A percentile compares a stretch with the other conserved stretches of the same genome.
Conservation (phyloP, 2,113 vertebrate species). For the Orientallactaga bullata region DNA sequence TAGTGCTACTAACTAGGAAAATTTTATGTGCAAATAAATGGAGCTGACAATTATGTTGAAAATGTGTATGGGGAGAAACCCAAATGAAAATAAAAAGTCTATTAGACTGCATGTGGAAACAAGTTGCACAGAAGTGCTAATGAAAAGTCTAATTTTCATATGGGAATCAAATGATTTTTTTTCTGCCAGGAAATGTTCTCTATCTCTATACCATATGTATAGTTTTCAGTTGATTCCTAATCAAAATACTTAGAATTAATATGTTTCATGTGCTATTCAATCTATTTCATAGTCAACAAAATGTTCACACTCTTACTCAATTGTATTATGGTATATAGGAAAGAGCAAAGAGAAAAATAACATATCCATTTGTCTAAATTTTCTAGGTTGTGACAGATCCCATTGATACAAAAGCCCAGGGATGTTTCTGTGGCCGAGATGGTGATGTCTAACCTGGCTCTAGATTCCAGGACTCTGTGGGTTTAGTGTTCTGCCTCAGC, state of each 20-base stretch:
- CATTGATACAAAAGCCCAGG: not conserved
- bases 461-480: not conserved
- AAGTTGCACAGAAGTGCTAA: not conserved
- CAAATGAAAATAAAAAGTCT: not conserved
- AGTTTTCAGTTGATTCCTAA: not conserved
- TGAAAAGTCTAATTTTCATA: not conserved
- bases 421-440: not conserved
- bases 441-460: not conserved
- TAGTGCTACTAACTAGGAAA: not conserved
- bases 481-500: no score
- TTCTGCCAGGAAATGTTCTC: not conserved
- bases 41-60: not conserved
- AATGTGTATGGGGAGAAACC: not conserved
- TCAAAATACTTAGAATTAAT: not conserved
- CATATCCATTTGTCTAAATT: not conserved
- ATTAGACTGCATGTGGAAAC: not conserved
- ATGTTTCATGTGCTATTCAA: slow-evolving; percentile 1
- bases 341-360: not conserved
- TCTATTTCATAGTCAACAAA: not conserved
- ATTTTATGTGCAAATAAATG: not conserved
- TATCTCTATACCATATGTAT: not conserved
- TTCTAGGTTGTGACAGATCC: not conserved
- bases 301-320: not conserved
- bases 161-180: not conserved
- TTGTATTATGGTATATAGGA: not conserved